phyloP scores from a whole-genome alignment of 2,888 invertebrate genomes.

The Epistrophella euchroma region DNA sequence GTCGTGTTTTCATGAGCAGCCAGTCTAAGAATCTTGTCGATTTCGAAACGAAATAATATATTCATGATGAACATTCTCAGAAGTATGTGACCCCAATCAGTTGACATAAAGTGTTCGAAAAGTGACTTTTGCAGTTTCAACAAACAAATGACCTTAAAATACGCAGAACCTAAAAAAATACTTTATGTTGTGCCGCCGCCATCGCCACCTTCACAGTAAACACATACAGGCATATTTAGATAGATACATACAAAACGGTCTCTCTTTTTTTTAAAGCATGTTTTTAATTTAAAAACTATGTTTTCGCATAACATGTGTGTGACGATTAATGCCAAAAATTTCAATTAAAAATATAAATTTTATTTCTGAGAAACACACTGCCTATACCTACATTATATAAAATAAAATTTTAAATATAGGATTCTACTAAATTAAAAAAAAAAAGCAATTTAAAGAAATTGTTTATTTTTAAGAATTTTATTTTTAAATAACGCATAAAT shows the following conservation, averaged over 20 bases:
- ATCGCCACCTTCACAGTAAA: background rate
- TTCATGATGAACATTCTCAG: too few species aligned
- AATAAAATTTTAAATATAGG: background rate
- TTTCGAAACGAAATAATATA: too few species aligned
- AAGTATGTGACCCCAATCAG: background rate
- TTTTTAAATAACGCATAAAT: conserved; percentile 12
- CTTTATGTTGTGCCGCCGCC: conserved; percentile 18
- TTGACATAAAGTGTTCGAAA: conserved; percentile 12
- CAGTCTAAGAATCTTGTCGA: too few species aligned
- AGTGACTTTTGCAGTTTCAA: conserved; percentile 29
- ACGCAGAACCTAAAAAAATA: conserved; percentile 14
- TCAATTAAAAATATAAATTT: conserved; percentile 38
- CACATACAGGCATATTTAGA: background rate
- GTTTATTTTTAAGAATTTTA: background rate
- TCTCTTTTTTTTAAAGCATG: conserved; percentile 25
- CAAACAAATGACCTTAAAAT: conserved; percentile 66
- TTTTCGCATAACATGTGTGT: conserved; percentile 58
- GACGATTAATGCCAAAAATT: conserved; percentile 52
- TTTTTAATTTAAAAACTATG: conserved; percentile 59
- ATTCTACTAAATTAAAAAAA: background rate
- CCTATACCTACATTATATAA: background rate
- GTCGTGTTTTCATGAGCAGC: too few species aligned
- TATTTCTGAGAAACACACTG: background rate
- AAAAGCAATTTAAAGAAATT: conserved; percentile 1
- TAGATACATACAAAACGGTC: background rate